A percentile compares a stretch with the other conserved stretches of the same genome.
These are phyloP conservation scores for Halocynthia aurantium DNA, from an alignment of 23 tunicate genomes.

Conservation along the genomic window DNA sequence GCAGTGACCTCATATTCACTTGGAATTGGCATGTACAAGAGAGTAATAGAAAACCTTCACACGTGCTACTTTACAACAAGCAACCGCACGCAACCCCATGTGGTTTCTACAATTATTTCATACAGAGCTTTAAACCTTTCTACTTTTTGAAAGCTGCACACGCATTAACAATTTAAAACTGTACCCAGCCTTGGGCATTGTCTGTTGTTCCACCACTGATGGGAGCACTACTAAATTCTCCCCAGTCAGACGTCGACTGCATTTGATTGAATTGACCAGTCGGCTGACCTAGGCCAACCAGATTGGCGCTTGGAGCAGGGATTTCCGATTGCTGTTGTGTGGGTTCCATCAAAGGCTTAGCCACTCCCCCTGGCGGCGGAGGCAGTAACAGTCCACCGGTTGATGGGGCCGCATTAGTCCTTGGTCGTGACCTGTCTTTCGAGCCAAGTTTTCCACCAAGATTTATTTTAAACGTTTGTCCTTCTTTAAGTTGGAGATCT, in stretches of 20 bases:
- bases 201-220: slow-evolving; percentile 10
- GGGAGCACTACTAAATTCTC: slow-evolving; percentile 68
- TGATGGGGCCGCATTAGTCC: slow-evolving; percentile 27
- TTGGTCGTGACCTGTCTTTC: slow-evolving; percentile 38
- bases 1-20: no score
- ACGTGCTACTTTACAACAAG: no score
- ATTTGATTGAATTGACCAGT: background rate
- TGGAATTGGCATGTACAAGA: no score
- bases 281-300: background rate
- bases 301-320: background rate
- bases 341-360: slow-evolving; percentile 16
- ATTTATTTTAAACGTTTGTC: slow-evolving; percentile 89
- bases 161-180: slow-evolving; percentile 30
- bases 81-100: no score
- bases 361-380: slow-evolving; percentile 71
- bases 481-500: slow-evolving; percentile 82
- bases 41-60: no score
- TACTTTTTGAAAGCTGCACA: no score
- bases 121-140: no score
- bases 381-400: slow-evolving; percentile 63
- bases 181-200: slow-evolving; percentile 59
- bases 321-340: slow-evolving; percentile 6
- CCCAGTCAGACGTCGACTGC: slow-evolving; percentile 56
- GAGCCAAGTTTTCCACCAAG: slow-evolving; percentile 52
- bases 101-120: no score